Evolutionary conservation across 2,888 invertebrate species (phyloP).

Genomic region (Stenoptilia bipunctidactyla): DNA sequence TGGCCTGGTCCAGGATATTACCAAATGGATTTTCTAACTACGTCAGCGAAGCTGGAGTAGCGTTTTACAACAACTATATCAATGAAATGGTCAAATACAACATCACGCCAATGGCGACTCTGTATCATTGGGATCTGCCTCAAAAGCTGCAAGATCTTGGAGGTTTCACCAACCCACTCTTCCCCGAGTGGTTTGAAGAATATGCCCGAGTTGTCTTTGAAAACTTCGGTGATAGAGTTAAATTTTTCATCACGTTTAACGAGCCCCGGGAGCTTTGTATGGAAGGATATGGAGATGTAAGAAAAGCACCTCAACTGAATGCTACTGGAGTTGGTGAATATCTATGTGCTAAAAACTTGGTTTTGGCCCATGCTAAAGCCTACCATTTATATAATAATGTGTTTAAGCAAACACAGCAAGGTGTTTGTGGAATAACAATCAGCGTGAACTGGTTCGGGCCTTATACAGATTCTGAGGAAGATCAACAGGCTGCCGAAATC

Average conservation of each 20-base stretch:
- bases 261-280: slow-evolving; percentile 57
- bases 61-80: slow-evolving; percentile 76
- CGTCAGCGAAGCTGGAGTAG: slow-evolving; percentile 70
- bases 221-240: slow-evolving; percentile 59
- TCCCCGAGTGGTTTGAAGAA: slow-evolving; percentile 56
- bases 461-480: slow-evolving; percentile 34
- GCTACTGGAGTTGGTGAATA: slow-evolving; percentile 56
- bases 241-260: slow-evolving; percentile 72
- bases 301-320: slow-evolving; percentile 37
- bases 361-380: slow-evolving; percentile 64
- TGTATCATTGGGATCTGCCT: slow-evolving; percentile 70
- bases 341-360: slow-evolving; percentile 56
- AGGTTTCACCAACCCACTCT: slow-evolving; percentile 52
- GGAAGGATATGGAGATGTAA: slow-evolving; percentile 46
- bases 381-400: slow-evolving; percentile 45
- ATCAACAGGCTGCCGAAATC: slow-evolving; percentile 35
- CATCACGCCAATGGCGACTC: slow-evolving; percentile 71
- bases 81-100: slow-evolving; percentile 70
- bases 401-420: slow-evolving; percentile 30
- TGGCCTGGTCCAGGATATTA: slow-evolving; percentile 74
- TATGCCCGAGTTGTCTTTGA: slow-evolving; percentile 53
- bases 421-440: slow-evolving; percentile 32
- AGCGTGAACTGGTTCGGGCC: slow-evolving; percentile 30
- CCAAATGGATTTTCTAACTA: slow-evolving; percentile 63
- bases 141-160: slow-evolving; percentile 65